phyloP scores from a whole-genome alignment of 2,888 invertebrate species.

The Nysson spinosus region DNA sequence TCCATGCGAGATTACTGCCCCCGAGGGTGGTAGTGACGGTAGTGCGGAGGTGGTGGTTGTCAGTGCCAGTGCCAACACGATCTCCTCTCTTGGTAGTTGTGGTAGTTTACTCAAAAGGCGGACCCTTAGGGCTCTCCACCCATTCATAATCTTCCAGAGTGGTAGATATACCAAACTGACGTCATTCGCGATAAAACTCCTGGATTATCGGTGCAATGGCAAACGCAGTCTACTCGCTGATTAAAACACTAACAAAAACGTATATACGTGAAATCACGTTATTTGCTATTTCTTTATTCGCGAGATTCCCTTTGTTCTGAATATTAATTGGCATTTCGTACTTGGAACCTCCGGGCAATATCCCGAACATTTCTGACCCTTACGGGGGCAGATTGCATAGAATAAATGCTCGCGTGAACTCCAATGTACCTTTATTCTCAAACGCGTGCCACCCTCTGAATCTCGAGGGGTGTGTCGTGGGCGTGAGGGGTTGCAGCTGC shows the following conservation, averaged over 20 bases:
- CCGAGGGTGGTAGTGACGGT: slow-evolving; percentile 59
- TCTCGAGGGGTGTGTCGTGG: slow-evolving; percentile 71
- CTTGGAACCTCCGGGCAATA: too few relatives aligned
- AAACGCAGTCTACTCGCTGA: neutral
- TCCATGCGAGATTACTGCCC: slow-evolving; percentile 76
- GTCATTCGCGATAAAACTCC: slow-evolving; percentile 29
- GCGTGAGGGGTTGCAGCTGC: slow-evolving; percentile 69
- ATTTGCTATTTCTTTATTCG: neutral
- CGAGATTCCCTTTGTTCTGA: neutral
- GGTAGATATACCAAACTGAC: slow-evolving; percentile 30
- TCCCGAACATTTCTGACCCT: too few relatives aligned
- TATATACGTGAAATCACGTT: too few relatives aligned
- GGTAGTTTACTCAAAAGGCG: slow-evolving; percentile 66
- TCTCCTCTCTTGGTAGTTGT: slow-evolving; percentile 62
- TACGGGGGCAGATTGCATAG: neutral
- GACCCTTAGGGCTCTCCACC: slow-evolving; percentile 63
- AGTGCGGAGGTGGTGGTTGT: slow-evolving; percentile 69
- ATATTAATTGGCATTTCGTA: too few relatives aligned
- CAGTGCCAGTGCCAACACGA: slow-evolving; percentile 42
- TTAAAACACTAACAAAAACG: too few relatives aligned
- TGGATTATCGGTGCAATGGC: slow-evolving; percentile 2
- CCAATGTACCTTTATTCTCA: slow-evolving; percentile 22
- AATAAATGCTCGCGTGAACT: slow-evolving; percentile 8
- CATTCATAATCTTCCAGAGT: slow-evolving; percentile 51
- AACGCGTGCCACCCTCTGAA: slow-evolving; percentile 62